Percentiles rank a stretch among this genome's conserved stretches.
phyloP scores from a whole-genome alignment of 2,113 vertebrate species.

The Antigone vipio region DNA sequence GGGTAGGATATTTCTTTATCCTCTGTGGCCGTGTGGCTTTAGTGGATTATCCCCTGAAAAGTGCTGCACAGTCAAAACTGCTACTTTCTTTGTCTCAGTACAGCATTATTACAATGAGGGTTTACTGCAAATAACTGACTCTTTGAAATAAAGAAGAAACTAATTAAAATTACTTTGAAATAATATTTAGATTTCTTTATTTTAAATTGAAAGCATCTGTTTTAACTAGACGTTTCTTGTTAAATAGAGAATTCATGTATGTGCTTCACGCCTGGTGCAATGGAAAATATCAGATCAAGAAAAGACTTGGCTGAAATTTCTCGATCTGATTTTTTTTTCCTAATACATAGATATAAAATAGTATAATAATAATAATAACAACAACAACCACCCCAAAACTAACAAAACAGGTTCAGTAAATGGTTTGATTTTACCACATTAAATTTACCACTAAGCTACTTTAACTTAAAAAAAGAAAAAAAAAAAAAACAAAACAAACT shows the following conservation, averaged over 20 bases:
- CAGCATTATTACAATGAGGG: not conserved
- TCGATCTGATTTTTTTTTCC: not conserved
- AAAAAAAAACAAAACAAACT: not conserved
- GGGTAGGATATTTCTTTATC: not conserved
- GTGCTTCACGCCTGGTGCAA: not conserved
- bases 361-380: not conserved
- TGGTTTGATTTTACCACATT: not conserved
- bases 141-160: not conserved
- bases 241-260: not conserved
- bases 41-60: not conserved
- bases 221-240: not conserved
- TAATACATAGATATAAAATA: not conserved
- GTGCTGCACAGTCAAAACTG: not conserved
- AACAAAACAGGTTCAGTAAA: not conserved
- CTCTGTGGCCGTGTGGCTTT: not conserved
- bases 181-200: not conserved
- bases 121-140: not conserved
- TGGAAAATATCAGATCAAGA: not conserved
- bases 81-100: not conserved
- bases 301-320: not conserved
- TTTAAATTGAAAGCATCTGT: not conserved
- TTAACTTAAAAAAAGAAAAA: not conserved
- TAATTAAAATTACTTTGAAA: not conserved
- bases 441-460: not conserved
- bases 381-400: not conserved